These are phyloP conservation scores for Pomatorhinus ruficollis DNA, from an alignment of 2,113 vertebrate genomes.

Conservation along the genomic window DNA sequence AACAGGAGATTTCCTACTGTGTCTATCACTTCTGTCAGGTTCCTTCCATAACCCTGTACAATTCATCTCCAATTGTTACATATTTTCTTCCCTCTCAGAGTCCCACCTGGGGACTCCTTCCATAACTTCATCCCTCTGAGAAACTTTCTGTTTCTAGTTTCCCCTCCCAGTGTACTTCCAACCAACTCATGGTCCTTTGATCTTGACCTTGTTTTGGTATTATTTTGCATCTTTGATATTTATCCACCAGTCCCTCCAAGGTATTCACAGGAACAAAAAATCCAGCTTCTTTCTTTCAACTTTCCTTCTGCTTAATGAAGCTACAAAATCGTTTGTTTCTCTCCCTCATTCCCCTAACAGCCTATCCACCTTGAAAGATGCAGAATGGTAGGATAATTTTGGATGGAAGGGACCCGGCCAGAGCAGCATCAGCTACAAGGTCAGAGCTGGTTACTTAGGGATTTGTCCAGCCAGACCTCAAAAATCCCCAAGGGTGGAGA, in stretches of 20 bases:
- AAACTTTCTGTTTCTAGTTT: not conserved
- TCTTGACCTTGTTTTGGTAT: conserved; percentile 23
- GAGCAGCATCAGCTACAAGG: not conserved
- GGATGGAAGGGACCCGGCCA: not conserved
- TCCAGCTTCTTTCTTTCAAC: not conserved
- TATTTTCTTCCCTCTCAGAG: not conserved
- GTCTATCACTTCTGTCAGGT: not conserved
- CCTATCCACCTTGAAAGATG: not conserved
- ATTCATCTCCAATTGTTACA: not conserved
- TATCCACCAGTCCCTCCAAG: not conserved
- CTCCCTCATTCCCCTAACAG: not conserved
- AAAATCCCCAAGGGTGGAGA: not conserved
- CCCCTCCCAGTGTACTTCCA: not conserved
- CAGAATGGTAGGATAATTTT: not conserved
- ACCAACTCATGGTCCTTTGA: not conserved
- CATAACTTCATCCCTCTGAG: not conserved
- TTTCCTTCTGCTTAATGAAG: not conserved
- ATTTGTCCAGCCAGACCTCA: not conserved
- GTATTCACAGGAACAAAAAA: not conserved
- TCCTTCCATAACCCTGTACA: not conserved
- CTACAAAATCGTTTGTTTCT: not conserved
- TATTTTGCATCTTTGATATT: conserved; percentile 21
- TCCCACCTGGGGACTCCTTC: not conserved
- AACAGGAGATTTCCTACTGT: not conserved
- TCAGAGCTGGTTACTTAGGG: not conserved